Conservation (phyloP, 2,797 vertebrate species). For the Bovichtus diacanthus region DNA sequence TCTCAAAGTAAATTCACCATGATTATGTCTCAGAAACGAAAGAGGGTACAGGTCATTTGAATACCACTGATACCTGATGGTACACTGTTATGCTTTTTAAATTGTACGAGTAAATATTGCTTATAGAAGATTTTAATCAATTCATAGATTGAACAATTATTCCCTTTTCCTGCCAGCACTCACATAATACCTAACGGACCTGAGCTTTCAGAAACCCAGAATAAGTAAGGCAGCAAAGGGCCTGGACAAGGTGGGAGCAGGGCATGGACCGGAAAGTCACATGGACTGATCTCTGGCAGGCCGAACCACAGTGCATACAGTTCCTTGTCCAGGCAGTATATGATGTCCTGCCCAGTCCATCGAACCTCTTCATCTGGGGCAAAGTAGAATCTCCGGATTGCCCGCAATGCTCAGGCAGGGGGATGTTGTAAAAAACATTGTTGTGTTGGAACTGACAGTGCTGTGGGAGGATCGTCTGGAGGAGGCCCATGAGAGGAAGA, state of each 20-base stretch:
- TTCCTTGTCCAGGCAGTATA: neutral
- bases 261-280: neutral
- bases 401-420: neutral
- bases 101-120: constrained; percentile 69
- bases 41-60: constrained; percentile 61
- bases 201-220: constrained; percentile 49
- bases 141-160: constrained; percentile 67
- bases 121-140: constrained; percentile 60
- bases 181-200: constrained; percentile 63
- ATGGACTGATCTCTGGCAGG: neutral
- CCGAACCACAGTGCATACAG: neutral
- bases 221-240: constrained; percentile 44
- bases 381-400: neutral
- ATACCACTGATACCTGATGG: constrained; percentile 68
- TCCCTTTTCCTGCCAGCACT: constrained; percentile 48
- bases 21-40: constrained; percentile 24
- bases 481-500: too few species aligned
- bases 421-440: neutral
- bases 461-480: too few species aligned
- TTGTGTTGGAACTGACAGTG: too few species aligned
- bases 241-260: neutral
- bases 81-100: constrained; percentile 63
- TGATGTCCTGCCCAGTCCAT: neutral
- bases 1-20: constrained; percentile 55
- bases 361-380: neutral